These are phyloP conservation scores for Trachymyrmex septentrionalis DNA, from an alignment of 1,140 invertebrate genomes.

Conservation along the genomic window DNA sequence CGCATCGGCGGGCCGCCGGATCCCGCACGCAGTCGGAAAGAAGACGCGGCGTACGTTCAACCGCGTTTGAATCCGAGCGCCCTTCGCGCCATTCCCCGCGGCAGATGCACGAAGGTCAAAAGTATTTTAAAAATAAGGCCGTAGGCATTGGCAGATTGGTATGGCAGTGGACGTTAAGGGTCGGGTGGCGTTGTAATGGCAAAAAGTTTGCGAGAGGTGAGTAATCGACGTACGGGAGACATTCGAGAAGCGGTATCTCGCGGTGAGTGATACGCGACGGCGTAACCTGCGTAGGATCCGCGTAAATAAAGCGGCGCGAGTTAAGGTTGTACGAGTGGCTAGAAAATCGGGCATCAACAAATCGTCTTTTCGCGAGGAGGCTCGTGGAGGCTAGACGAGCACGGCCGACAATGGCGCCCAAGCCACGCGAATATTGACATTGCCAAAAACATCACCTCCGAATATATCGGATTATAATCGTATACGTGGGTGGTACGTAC, in stretches of 20 bases:
- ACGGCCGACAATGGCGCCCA: slow-evolving; percentile 82
- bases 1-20: background rate
- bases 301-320: slow-evolving; percentile 68
- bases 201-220: slow-evolving; percentile 87
- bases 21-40: background rate
- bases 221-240: slow-evolving; percentile 77
- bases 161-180: slow-evolving; percentile 87
- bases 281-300: slow-evolving; percentile 59
- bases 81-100: slow-evolving; percentile 82
- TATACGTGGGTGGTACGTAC: slow-evolving; percentile 78
- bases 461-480: slow-evolving; percentile 74
- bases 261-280: slow-evolving; percentile 57
- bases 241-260: slow-evolving; percentile 71
- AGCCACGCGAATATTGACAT: slow-evolving; percentile 83
- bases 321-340: slow-evolving; percentile 64
- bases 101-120: slow-evolving; percentile 86
- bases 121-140: slow-evolving; percentile 87
- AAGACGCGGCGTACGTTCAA: slow-evolving; percentile 69
- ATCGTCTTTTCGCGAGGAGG: slow-evolving; percentile 76
- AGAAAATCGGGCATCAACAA: slow-evolving; percentile 77
- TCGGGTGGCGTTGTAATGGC: slow-evolving; percentile 88
- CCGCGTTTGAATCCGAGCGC: slow-evolving; percentile 79
- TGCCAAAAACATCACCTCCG: slow-evolving; percentile 82
- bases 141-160: slow-evolving; percentile 85
- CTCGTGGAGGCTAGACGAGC: slow-evolving; percentile 76